phyloP scores from a whole-genome alignment of 2,888 invertebrate species.

The Coelopa pilipes region DNA sequence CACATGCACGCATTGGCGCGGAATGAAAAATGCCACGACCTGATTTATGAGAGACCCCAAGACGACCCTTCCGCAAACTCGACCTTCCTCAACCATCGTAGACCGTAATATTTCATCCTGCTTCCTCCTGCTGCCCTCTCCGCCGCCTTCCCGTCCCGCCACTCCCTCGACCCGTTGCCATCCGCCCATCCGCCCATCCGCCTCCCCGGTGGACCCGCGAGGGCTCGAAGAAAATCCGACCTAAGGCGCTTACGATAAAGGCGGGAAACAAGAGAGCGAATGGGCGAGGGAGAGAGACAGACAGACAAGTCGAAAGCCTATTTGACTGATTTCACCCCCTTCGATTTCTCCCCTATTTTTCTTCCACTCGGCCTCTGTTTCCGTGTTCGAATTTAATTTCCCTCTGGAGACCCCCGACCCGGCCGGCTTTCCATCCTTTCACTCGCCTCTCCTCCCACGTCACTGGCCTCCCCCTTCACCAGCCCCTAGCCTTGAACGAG shows the following conservation, averaged over 20 bases:
- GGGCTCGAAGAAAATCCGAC: background rate
- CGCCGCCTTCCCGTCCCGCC: too few relatives aligned
- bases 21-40: too few relatives aligned
- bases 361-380: background rate
- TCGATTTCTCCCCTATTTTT: background rate
- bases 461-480: background rate
- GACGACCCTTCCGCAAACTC: too few relatives aligned
- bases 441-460: background rate
- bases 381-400: conserved; percentile 20
- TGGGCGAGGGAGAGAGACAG: too few relatives aligned
- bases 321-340: background rate
- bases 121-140: too few relatives aligned
- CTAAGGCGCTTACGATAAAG: conserved; percentile 22
- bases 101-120: too few relatives aligned
- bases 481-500: background rate
- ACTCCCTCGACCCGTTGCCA: too few relatives aligned
- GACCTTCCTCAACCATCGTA: too few relatives aligned
- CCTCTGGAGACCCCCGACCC: background rate
- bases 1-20: too few relatives aligned
- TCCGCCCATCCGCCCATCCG: background rate
- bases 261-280: background rate
- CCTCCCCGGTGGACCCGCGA: background rate
- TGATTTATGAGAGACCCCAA: too few relatives aligned
- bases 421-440: background rate
- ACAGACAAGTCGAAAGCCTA: background rate